Base-by-base conservation (phyloP, 2,888 invertebrate species). In the Epistrophella euchroma region DNA sequence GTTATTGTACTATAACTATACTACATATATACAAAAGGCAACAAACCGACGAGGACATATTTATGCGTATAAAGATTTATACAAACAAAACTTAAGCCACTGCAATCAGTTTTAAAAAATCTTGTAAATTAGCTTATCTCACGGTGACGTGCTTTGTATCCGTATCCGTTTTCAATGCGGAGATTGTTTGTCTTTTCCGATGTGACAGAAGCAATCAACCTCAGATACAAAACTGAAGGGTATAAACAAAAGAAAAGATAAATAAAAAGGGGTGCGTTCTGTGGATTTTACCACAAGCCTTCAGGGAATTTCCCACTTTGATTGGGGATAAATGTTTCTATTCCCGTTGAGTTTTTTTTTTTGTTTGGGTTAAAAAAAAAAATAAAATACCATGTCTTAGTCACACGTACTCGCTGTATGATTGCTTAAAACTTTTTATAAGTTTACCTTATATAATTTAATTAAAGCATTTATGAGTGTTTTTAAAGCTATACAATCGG, bases 121-220 rank as follows among this genome's bases (percentile, higher is more conserved):
- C 84, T 76, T 72, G 28, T 72, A 85, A 85, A 85, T 85, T 85
- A 80, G 84, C 84, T 85, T 76, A 80, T 72, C 84, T 40, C 80
- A 71, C 72, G 75, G 75, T 64, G 74, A 72, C 58, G 74, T 84
- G 15, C 11, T 52, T 2, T 6, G 50, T 50, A 22, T 75, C 32
- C 64, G 64, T 58, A 75, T 78, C 73, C 43, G 28, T 43, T 55
- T 25, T 56, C 2, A 32, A 68, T 37, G 28, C 28, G 47, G 58
- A 66, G 62, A 64, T 71, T 74, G 66, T 82, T 73, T 73, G 55
- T 58, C 32, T 64, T 64, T 32, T 43, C 35, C 70, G 35, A 25
- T 60, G 60, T 60, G 79, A 79, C 58, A 70, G 64, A 50, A 78
- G 78, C 78, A 83, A 83, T 78, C 78, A 83, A 77, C 66, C 64